These are phyloP conservation scores for Phrynocephalus vlangalii DNA, from an alignment of 2,797 vertebrate species.

Conservation along the genomic window DNA sequence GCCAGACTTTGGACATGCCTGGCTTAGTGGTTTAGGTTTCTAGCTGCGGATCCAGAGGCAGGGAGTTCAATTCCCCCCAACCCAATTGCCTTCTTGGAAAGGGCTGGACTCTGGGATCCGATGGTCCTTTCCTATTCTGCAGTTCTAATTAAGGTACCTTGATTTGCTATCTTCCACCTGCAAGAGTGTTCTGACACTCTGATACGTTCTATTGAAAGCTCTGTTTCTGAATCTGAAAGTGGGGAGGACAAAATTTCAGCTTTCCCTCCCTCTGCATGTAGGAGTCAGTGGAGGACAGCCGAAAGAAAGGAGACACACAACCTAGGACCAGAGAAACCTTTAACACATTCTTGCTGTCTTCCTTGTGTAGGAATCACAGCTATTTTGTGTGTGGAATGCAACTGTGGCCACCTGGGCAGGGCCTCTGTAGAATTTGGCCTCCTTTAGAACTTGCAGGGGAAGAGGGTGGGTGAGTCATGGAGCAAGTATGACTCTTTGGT, in stretches of 20 bases:
- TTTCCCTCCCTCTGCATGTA: slow-evolving; percentile 57
- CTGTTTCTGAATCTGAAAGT: slow-evolving; percentile 51
- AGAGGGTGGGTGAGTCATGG: slow-evolving; percentile 42
- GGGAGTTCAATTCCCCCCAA: too few species aligned
- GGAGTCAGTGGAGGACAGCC: slow-evolving; percentile 52
- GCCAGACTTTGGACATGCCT: too few species aligned
- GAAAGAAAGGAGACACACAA: slow-evolving; percentile 41
- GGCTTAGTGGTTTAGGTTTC: too few species aligned
- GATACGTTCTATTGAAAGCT: background rate
- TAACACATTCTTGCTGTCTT: slow-evolving; percentile 37
- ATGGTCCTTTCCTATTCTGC: too few species aligned
- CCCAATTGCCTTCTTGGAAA: too few species aligned
- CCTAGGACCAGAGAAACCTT: slow-evolving; percentile 50
- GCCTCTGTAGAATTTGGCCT: slow-evolving; percentile 14
- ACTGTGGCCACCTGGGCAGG: background rate
- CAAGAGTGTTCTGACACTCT: background rate
- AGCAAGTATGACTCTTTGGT: slow-evolving; percentile 9
- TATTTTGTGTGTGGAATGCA: slow-evolving; percentile 22
- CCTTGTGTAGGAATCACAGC: slow-evolving; percentile 36
- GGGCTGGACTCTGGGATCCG: too few species aligned
- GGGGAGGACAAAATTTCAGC: slow-evolving; percentile 47
- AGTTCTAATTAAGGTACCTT: background rate
- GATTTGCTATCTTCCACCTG: too few species aligned
- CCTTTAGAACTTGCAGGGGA: slow-evolving; percentile 35
- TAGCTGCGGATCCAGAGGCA: too few species aligned